A percentile compares a stretch with the other conserved stretches of the same genome.
Conservation (phyloP, 2,888 invertebrate genomes). For the Didymodactylos carnosus region DNA sequence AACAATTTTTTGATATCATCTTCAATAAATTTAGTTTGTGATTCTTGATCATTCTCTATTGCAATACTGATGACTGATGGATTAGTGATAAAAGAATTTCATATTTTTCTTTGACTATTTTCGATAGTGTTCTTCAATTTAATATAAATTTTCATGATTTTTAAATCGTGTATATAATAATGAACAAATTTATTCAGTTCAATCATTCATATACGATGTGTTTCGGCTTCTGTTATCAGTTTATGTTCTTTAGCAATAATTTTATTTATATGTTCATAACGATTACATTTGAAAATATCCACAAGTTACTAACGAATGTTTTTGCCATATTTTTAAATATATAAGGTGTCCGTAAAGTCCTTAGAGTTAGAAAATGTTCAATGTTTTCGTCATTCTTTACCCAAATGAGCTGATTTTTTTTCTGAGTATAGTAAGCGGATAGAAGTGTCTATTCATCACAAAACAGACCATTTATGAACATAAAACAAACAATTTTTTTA, state of each 20-base stretch:
- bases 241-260: slow-evolving; percentile 44
- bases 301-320: slow-evolving; percentile 48
- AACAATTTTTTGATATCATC: slow-evolving; percentile 46
- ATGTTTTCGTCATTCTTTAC: too few species aligned
- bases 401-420: too few species aligned
- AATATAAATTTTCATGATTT: slow-evolving; percentile 47
- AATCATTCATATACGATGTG: slow-evolving; percentile 21
- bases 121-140: slow-evolving; percentile 43
- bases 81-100: not conserved
- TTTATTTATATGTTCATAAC: slow-evolving; percentile 46
- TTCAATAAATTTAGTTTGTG: slow-evolving; percentile 44
- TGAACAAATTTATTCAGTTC: slow-evolving; percentile 8
- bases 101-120: slow-evolving; percentile 41
- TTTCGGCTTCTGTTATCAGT: slow-evolving; percentile 44
- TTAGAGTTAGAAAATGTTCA: too few species aligned
- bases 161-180: slow-evolving; percentile 47
- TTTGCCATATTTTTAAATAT: slow-evolving; percentile 50
- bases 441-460: too few species aligned
- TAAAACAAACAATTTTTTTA: too few species aligned
- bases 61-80: not conserved
- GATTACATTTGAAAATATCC: slow-evolving; percentile 48
- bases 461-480: too few species aligned
- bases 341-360: too few species aligned
- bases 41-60: not conserved
- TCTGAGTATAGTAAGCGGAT: too few species aligned